Base-by-base conservation (phyloP, 2,888 invertebrate species). In the Epinotia nisella region DNA sequence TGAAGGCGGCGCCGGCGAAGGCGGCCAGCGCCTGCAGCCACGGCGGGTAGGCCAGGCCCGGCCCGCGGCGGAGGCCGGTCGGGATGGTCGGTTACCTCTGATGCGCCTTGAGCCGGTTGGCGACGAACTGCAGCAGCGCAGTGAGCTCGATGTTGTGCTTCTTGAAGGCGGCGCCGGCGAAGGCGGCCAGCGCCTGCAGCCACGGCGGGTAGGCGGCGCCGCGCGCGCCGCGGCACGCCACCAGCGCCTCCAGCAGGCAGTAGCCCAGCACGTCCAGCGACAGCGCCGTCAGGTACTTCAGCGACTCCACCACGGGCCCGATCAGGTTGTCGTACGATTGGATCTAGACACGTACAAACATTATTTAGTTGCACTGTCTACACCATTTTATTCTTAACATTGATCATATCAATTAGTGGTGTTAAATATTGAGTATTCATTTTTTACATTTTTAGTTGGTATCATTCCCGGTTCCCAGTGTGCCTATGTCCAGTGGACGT, bases 191-290 rank as follows among this genome's bases (percentile, higher is more conserved):
- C 84, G 98, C 98, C 86, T 98, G 98, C 74, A 99, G 94, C 98
- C 99, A 99, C 10, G 96, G 94, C 0, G 99, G 98, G 79, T 99
- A 97, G 59, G 98, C 98, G 59, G 97, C 98, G 77, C 97, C 98
- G 94, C 2, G 97, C 96, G 93, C 11, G 96, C 78, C 82, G 55
- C 82, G 81, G 15, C 78, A 75, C 70, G 82, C 80, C 65, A 84
- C 81, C 78, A 99, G 94, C 15, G 98, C 97, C 89, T 99, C 99
- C 72, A 99, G 96, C 72, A 99, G 94, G 88, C 99, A 99, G 91
- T 97, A 99, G 24, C 98, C 97, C 81, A 99, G 94, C 77, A 99
- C 97, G 89, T 99, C 99, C 86, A 99, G 98, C 0, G 99, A 99
- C 73, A 99, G 94, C 72, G 96, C 96, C 21, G 99, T 99, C 83